A percentile compares a stretch with the other conserved stretches of the same genome.
Conservation (phyloP, 53 echinoderm and acorn worm genomes). For the Holothuria scabra region DNA sequence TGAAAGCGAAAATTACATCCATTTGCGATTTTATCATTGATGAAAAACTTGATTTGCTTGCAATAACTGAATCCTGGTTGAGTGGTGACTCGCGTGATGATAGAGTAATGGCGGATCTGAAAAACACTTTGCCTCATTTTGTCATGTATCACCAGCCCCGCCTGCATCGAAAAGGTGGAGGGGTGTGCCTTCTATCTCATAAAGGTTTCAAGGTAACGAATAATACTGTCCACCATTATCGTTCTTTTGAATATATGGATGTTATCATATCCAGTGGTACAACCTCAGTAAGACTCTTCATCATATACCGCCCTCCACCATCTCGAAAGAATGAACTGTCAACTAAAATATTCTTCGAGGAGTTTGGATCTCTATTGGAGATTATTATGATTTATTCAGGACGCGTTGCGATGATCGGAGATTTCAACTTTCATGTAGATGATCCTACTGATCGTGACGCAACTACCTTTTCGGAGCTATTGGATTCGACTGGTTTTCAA, state of each 20-base stretch:
- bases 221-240: constrained; percentile 15
- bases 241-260: constrained; percentile 48
- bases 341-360: constrained; percentile 39
- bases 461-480: neutral
- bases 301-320: constrained; percentile 26
- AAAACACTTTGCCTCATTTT: constrained; percentile 43
- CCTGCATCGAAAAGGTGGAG: constrained; percentile 33
- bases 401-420: neutral
- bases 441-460: constrained; percentile 16
- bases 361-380: constrained; percentile 24
- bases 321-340: constrained; percentile 5
- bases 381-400: constrained; percentile 16
- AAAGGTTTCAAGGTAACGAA: constrained; percentile 33
- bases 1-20: constrained; percentile 42
- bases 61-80: constrained; percentile 56
- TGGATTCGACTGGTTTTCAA: neutral
- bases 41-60: constrained; percentile 25
- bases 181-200: constrained; percentile 44
- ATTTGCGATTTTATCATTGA: constrained; percentile 43
- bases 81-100: constrained; percentile 28
- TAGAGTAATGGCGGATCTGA: constrained; percentile 23
- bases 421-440: constrained; percentile 28
- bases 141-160: constrained; percentile 49
- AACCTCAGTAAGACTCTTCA: constrained; percentile 13
- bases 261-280: constrained; percentile 8